phyloP scores from a whole-genome alignment of 2,888 invertebrate species.

The Orthonevra nobilis region DNA sequence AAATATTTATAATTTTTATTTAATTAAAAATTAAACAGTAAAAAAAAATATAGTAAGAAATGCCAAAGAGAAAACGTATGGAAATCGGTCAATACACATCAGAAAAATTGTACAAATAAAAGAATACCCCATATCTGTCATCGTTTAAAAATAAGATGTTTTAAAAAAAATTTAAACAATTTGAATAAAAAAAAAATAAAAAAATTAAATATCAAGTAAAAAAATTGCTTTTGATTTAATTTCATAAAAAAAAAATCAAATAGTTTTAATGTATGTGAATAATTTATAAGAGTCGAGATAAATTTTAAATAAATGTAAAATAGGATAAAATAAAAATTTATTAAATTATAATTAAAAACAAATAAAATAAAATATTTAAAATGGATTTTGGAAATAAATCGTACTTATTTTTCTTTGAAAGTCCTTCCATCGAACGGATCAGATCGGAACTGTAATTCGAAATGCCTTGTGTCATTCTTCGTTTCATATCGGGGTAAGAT shows the following conservation, averaged over 20 bases:
- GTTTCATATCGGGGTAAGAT: too few relatives aligned
- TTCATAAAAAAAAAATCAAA: neutral
- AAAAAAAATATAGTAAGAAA: constrained; percentile 42
- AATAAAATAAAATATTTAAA: constrained; percentile 32
- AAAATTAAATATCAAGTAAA: constrained; percentile 33
- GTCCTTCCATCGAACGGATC: neutral
- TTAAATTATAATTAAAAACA: constrained; percentile 51
- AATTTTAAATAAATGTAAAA: constrained; percentile 35
- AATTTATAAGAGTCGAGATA: constrained; percentile 49
- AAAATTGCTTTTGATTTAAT: constrained; percentile 9
- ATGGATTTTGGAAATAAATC: constrained; percentile 29
- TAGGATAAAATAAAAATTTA: constrained; percentile 56
- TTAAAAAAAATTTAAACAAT: constrained; percentile 16
- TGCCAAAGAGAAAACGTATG: constrained; percentile 62
- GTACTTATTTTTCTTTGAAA: too few relatives aligned
- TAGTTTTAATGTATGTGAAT: constrained; percentile 50
- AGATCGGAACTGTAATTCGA: too few relatives aligned
- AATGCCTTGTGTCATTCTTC: too few relatives aligned
- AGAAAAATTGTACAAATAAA: constrained; percentile 65
- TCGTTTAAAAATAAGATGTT: constrained; percentile 36
- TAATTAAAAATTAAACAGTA: constrained; percentile 12
- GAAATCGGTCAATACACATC: constrained; percentile 65
- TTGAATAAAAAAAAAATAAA: constrained; percentile 2
- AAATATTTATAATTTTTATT: constrained; percentile 29
- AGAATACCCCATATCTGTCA: constrained; percentile 67